Evolutionary conservation across 1,140 invertebrate species (phyloP).

Genomic region (Atta texana): DNA sequence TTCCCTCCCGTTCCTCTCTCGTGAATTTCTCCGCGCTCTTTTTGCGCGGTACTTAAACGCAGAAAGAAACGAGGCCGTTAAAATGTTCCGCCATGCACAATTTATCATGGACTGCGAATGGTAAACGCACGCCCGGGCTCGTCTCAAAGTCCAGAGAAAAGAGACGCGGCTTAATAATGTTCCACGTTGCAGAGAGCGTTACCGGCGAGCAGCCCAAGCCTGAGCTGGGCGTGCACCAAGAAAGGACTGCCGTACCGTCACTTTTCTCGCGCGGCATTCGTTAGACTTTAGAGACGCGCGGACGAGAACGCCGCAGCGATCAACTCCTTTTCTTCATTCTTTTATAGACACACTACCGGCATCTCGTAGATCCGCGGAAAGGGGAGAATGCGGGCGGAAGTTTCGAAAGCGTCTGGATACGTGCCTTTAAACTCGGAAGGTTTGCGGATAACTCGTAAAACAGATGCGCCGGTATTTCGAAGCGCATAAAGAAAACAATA

Average conservation of each 20-base stretch:
- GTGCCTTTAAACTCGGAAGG: constrained; percentile 46
- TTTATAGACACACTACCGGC: constrained; percentile 35
- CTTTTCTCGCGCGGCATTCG: constrained; percentile 40
- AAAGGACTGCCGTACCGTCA: constrained; percentile 17
- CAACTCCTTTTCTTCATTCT: constrained; percentile 62
- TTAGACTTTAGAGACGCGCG: constrained; percentile 28
- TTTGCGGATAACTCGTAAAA: constrained; percentile 52
- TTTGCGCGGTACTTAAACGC: constrained; percentile 74
- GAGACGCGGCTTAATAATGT: constrained; percentile 79
- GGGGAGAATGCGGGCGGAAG: constrained; percentile 33
- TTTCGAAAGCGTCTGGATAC: constrained; percentile 53
- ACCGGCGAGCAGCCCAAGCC: constrained; percentile 52
- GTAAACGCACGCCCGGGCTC: constrained; percentile 75
- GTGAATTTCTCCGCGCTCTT: constrained; percentile 54
- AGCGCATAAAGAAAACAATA: constrained; percentile 46
- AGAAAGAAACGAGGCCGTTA: constrained; percentile 80
- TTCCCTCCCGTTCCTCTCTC: constrained; percentile 33
- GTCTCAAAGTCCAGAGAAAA: constrained; percentile 79
- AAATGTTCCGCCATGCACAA: constrained; percentile 84
- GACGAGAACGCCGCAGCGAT: constrained; percentile 51
- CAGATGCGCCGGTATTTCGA: neutral
- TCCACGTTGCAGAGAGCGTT: constrained; percentile 57
- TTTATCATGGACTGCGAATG: constrained; percentile 81
- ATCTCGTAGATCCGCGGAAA: constrained; percentile 3
- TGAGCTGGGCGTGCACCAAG: constrained; percentile 44